These are phyloP conservation scores for Sphenodon punctatus DNA, from an alignment of 2,797 vertebrate genomes.

Conservation along the genomic window DNA sequence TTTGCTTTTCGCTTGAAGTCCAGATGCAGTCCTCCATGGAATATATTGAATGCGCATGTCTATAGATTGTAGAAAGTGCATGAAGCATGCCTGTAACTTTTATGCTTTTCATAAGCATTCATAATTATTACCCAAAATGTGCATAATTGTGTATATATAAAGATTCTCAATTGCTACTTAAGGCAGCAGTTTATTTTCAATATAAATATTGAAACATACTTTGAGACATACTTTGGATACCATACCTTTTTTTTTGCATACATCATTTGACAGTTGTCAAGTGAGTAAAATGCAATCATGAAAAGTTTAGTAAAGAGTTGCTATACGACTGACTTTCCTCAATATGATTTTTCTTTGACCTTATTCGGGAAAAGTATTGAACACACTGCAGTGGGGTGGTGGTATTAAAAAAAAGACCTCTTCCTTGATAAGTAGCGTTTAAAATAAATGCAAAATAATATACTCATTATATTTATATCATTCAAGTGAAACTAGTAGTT, in stretches of 20 bases:
- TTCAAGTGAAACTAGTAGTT: not conserved
- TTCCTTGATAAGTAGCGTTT: not conserved
- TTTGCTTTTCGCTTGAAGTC: slow-evolving; percentile 45
- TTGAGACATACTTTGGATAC: not conserved
- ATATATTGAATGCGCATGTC: slow-evolving; percentile 72
- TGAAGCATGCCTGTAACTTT: slow-evolving; percentile 72
- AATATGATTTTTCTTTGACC: not conserved
- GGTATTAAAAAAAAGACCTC: not conserved
- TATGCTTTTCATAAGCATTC: slow-evolving; percentile 59
- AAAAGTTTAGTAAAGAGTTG: not conserved
- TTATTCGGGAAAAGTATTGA: not conserved
- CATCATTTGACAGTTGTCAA: not conserved
- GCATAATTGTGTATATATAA: slow-evolving; percentile 38
- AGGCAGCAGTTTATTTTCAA: not conserved
- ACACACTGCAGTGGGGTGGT: not conserved
- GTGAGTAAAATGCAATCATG: not conserved
- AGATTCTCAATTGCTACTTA: not conserved
- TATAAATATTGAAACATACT: slow-evolving; percentile 12
- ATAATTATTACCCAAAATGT: slow-evolving; percentile 54
- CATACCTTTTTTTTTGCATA: not conserved
- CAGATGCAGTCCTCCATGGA: slow-evolving; percentile 57
- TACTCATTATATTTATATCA: not conserved
- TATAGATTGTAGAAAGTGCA: slow-evolving; percentile 67
- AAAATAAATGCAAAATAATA: not conserved
- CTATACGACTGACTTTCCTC: not conserved